Conservation (phyloP, 2,797 vertebrate species). For the Acipenser ruthenus region DNA sequence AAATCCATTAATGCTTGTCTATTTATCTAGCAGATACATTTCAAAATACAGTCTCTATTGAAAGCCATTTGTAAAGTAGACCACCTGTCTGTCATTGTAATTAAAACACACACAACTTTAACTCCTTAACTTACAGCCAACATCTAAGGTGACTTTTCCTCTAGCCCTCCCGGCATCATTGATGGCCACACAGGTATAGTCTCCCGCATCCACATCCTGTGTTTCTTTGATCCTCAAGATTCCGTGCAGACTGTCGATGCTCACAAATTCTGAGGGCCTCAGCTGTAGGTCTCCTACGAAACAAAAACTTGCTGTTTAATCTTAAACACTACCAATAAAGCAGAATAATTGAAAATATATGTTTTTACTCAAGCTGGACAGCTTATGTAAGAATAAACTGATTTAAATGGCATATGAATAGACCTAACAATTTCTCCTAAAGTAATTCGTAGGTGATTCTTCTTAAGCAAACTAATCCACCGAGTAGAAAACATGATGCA, state of each 20-base stretch:
- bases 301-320: conserved; percentile 17
- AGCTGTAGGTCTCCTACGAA: conserved; percentile 70
- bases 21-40: no score
- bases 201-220: conserved; percentile 74
- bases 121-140: conserved; percentile 73
- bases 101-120: no score
- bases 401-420: no score
- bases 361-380: neutral
- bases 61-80: no score
- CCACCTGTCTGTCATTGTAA: no score
- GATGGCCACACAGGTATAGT: conserved; percentile 81
- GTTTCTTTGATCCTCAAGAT: conserved; percentile 77
- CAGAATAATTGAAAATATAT: conserved; percentile 7
- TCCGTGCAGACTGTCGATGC: conserved; percentile 64
- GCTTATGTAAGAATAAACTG: no score
- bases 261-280: conserved; percentile 60
- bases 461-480: no score
- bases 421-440: no score
- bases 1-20: neutral
- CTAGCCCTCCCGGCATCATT: conserved; percentile 78
- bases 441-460: no score
- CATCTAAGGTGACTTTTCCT: conserved; percentile 77
- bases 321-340: conserved; percentile 10
- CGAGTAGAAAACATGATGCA: no score
- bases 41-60: no score